Percentiles rank a stretch among this genome's conserved stretches.
phyloP scores from a whole-genome alignment of 1,140 invertebrate genomes.

The Diplogasteroides magnus region DNA sequence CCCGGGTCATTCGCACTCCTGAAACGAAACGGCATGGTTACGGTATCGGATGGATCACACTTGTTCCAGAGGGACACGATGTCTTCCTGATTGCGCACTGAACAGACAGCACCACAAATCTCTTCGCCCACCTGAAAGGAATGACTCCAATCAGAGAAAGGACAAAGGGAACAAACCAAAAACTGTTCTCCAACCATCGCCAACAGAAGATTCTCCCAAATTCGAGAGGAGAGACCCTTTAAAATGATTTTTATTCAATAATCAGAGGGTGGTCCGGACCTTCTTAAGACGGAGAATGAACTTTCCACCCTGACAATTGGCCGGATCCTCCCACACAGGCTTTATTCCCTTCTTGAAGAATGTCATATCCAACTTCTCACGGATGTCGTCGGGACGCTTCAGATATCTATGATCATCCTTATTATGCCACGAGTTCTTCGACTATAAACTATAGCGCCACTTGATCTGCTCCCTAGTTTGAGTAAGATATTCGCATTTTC shows the following conservation, averaged over 20 bases:
- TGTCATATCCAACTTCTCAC: constrained; percentile 86
- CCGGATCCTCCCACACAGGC: constrained; percentile 73
- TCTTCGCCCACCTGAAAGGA: constrained; percentile 92
- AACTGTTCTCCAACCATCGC: constrained; percentile 69
- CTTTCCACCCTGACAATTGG: constrained; percentile 90
- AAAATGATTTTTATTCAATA: neutral
- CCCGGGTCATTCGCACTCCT: constrained; percentile 77
- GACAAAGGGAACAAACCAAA: constrained; percentile 7
- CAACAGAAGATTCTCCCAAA: constrained; percentile 96
- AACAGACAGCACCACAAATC: constrained; percentile 94
- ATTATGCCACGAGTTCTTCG: no score
- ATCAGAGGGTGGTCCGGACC: neutral
- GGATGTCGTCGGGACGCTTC: constrained; percentile 63
- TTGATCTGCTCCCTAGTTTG: no score
- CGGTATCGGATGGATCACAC: constrained; percentile 7
- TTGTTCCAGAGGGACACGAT: constrained; percentile 94
- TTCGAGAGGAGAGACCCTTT: constrained; percentile 80
- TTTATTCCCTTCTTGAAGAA: constrained; percentile 96
- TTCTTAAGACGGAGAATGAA: constrained; percentile 74
- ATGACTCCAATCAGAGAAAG: constrained; percentile 55
- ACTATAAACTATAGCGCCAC: no score
- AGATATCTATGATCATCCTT: constrained; percentile 10
- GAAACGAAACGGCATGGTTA: no score
- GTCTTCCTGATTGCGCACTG: constrained; percentile 89
- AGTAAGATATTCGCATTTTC: neutral